Percentiles rank a stretch among this genome's conserved stretches.
Conservation (phyloP, 2,888 invertebrate species). For the Oscheius sp. region DNA sequence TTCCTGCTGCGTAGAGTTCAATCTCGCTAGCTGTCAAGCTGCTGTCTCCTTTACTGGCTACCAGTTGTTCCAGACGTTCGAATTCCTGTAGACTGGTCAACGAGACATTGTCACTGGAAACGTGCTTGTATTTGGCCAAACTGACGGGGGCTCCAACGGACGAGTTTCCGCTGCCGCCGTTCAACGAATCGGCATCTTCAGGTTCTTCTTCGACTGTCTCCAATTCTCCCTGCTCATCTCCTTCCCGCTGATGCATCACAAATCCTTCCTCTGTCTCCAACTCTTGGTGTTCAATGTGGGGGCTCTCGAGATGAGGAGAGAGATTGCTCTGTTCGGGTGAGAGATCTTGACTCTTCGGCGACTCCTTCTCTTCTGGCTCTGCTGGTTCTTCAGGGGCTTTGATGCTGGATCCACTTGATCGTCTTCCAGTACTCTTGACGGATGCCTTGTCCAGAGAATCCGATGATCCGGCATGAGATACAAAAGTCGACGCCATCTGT, state of each 20-base stretch:
- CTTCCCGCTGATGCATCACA: slow-evolving; percentile 48
- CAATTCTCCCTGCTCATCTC: slow-evolving; percentile 39
- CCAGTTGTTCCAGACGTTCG: slow-evolving; percentile 69
- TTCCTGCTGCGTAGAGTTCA: slow-evolving; percentile 57
- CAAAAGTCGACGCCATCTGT: slow-evolving; percentile 1
- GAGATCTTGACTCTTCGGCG: slow-evolving; percentile 7
- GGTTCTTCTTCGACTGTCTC: slow-evolving; percentile 67
- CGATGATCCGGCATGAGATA: slow-evolving; percentile 38
- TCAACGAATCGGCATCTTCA: slow-evolving; percentile 62
- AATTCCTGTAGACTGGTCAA: slow-evolving; percentile 70
- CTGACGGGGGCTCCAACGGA: slow-evolving; percentile 54
- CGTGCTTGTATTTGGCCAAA: slow-evolving; percentile 59
- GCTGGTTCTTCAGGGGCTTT: slow-evolving; percentile 14
- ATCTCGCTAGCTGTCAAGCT: slow-evolving; percentile 65
- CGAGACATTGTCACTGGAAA: slow-evolving; percentile 63
- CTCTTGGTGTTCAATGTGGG: slow-evolving; percentile 24
- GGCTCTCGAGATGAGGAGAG: slow-evolving; percentile 4
- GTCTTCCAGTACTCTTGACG: slow-evolving; percentile 23
- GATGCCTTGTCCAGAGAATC: slow-evolving; percentile 45
- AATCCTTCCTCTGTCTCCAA: slow-evolving; percentile 42
- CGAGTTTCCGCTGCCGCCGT: slow-evolving; percentile 56
- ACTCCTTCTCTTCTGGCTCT: slow-evolving; percentile 22
- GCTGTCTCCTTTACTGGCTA: slow-evolving; percentile 59
- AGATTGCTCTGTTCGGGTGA: slow-evolving; percentile 29
- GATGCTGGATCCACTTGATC: slow-evolving; percentile 2